phyloP scores from a whole-genome alignment of 2,888 invertebrate genomes.

The Nemotelus nigrinus region DNA sequence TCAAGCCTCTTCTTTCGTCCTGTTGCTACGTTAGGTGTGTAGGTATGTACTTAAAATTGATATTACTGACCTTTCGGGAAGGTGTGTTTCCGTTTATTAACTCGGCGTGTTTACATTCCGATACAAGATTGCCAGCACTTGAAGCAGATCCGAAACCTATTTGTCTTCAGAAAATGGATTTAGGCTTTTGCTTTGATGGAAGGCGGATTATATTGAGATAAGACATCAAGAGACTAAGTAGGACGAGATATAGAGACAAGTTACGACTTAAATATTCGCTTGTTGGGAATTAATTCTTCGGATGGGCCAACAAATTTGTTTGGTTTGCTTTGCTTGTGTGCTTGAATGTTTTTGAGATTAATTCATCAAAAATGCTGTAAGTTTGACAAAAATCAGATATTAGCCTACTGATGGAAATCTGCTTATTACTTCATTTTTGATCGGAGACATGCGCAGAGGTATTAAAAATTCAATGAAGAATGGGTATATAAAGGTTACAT shows the following conservation, averaged over 20 bases:
- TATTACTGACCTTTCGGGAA: constrained; percentile 27
- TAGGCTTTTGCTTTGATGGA: constrained; percentile 8
- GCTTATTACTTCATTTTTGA: too few relatives aligned
- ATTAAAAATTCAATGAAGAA: too few relatives aligned
- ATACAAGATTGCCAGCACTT: constrained; percentile 31
- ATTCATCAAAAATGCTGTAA: too few relatives aligned
- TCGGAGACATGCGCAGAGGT: too few relatives aligned
- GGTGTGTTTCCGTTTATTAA: constrained; percentile 30
- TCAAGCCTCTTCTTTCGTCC: background rate
- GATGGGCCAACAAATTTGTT: too few relatives aligned
- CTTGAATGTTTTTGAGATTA: too few relatives aligned
- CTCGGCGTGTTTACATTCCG: constrained; percentile 26
- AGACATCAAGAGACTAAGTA: background rate
- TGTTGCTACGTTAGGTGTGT: background rate
- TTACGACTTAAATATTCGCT: background rate
- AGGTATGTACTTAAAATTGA: constrained; percentile 8
- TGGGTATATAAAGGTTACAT: too few relatives aligned
- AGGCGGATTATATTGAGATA: background rate
- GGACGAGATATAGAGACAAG: background rate
- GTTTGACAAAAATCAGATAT: too few relatives aligned
- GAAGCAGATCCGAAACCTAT: constrained; percentile 15
- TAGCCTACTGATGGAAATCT: too few relatives aligned
- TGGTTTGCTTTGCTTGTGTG: too few relatives aligned
- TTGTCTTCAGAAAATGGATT: constrained; percentile 37
- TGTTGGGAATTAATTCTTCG: too few relatives aligned